Evolutionary conservation across 2,888 invertebrate species (phyloP), one percentile per base, ranked within the genome.

Genomic region (Caenorhabditis macrosperma): DNA sequence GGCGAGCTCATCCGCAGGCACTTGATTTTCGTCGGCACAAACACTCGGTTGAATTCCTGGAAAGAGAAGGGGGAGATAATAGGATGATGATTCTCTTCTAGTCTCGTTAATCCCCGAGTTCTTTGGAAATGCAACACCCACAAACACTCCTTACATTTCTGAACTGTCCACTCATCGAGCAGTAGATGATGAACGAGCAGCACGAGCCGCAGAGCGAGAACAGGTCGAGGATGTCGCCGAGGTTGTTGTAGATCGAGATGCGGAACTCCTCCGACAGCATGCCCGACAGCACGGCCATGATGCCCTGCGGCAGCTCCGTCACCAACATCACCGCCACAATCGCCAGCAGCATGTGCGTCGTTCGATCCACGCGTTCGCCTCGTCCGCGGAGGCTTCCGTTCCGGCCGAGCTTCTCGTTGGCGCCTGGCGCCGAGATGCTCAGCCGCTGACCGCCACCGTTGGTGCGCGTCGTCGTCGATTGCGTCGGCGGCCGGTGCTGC

Each of bases 101-200:
- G 20, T 9, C 54, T n/a, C 38, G 12, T 35, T 35, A 10, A 10
- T 35, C 38, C 7, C 12, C 12, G 38, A 35, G 38, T 7, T 35
- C 7, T 35, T 35, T 35, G 7, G 46, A 46, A 50, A 50, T 50
- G n/a, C n/a, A n/a, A n/a, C n/a, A n/a, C n/a, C n/a, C n/a, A n/a
- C n/a, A n/a, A n/a, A n/a, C n/a, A n/a, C n/a, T n/a, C n/a, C 85
- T 76, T 12, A 89, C 90, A 63, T 86, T 87, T 81, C 92, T 84
- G 86, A 92, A 92, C 85, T 92, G 91, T 48, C 90, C 90, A 78
- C 91, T 91, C 92, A 92, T 92, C n/a, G 91, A 89, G 82, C 92
- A 92, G 86, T 92, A 92, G 60, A 92, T 91, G 15, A 92, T 91
- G 87, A 92, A 92, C 78, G 92, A 92, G 28, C 92, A 91, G 22